phyloP scores from a whole-genome alignment of 1,140 invertebrate species.

The Drosophila chauvacae region DNA sequence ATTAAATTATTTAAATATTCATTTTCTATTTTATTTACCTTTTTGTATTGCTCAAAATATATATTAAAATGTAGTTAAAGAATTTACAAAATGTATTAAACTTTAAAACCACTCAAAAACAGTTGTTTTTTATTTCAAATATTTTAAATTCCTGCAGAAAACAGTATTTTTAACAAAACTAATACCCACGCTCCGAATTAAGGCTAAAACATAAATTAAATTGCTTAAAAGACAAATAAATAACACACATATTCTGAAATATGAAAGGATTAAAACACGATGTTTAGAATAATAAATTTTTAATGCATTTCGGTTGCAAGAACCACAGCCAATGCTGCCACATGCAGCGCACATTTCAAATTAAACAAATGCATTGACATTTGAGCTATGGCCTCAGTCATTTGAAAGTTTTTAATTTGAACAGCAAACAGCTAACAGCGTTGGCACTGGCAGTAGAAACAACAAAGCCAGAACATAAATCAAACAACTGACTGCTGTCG shows the following conservation, averaged over 20 bases:
- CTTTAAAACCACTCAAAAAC: not conserved
- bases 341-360: conserved; percentile 68
- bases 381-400: conserved; percentile 72
- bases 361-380: conserved; percentile 78
- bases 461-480: conserved; percentile 60
- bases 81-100: not conserved
- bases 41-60: too few relatives aligned
- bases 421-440: conserved; percentile 18
- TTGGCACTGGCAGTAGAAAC: conserved; percentile 3
- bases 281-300: conserved; percentile 64
- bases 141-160: not conserved
- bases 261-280: not conserved
- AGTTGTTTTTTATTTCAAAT: too few relatives aligned
- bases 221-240: not conserved
- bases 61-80: not conserved
- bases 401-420: conserved; percentile 79
- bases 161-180: not conserved
- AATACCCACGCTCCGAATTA: not conserved
- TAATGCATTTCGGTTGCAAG: conserved; percentile 23
- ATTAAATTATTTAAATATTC: too few relatives aligned
- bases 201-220: not conserved
- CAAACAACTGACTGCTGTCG: conserved; percentile 80
- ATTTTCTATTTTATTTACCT: too few relatives aligned
- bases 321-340: conserved; percentile 55
- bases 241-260: not conserved